Evolutionary conservation across 2,113 vertebrate genomes (phyloP).

Genomic region (Petaurus breviceps): DNA sequence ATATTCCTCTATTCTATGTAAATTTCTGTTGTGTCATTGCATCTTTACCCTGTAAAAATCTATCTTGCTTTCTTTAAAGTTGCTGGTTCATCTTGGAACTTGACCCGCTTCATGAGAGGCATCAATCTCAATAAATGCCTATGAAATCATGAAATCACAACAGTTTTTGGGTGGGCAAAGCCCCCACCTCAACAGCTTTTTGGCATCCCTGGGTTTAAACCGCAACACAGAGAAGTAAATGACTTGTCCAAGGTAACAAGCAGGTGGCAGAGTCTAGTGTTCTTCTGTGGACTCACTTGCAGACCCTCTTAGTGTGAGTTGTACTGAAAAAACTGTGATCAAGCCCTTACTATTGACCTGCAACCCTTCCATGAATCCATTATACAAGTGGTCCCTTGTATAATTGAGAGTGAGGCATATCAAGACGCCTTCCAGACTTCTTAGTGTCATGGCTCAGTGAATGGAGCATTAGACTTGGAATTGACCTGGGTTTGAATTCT

Average conservation of each 20-base stretch:
- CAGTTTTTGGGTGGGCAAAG: too few relatives aligned
- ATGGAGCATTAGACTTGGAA: not conserved
- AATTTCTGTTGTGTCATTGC: too few relatives aligned
- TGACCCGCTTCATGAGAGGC: too few relatives aligned
- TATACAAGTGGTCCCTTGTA: not conserved
- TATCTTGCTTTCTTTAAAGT: too few relatives aligned
- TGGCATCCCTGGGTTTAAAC: too few relatives aligned
- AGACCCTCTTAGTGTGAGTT: not conserved
- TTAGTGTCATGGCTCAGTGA: not conserved
- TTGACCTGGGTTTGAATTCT: not conserved
- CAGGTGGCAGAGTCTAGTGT: not conserved
- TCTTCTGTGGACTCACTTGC: not conserved
- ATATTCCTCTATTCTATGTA: too few relatives aligned
- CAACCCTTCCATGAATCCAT: not conserved
- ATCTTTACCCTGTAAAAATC: too few relatives aligned
- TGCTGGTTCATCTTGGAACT: too few relatives aligned
- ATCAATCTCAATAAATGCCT: too few relatives aligned
- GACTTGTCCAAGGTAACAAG: not conserved
- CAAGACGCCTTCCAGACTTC: not conserved
- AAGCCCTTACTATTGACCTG: not conserved
- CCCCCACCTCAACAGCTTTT: too few relatives aligned
- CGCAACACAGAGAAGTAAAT: too few relatives aligned
- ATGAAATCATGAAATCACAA: too few relatives aligned
- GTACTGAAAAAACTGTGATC: not conserved
- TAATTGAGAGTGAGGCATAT: not conserved